Evolutionary conservation across 1,140 invertebrate genomes (phyloP).

Genomic region (Glomeris maerens): DNA sequence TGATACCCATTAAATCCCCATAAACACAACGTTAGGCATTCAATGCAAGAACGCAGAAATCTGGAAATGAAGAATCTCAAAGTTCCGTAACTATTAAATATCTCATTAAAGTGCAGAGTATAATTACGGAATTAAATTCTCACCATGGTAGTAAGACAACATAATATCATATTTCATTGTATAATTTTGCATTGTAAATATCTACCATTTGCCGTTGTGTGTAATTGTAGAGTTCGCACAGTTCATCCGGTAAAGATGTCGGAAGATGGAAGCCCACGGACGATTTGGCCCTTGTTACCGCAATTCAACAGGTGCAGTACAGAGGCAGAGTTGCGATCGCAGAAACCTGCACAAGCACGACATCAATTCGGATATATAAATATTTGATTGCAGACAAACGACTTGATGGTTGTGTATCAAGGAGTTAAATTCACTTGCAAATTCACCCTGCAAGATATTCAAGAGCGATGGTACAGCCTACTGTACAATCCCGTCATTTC

Average conservation of each 20-base stretch:
- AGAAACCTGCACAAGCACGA: neutral
- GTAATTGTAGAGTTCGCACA: conserved; percentile 5
- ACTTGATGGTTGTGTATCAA: conserved; percentile 68
- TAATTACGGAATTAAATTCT: too few species aligned
- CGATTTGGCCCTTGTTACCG: conserved; percentile 82
- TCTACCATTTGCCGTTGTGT: too few species aligned
- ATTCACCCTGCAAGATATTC: conserved; percentile 84
- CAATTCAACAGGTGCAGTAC: conserved; percentile 71
- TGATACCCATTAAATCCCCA: too few species aligned
- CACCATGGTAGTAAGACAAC: too few species aligned
- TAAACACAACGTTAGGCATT: too few species aligned
- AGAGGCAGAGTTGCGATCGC: too few species aligned
- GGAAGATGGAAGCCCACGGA: conserved; percentile 95
- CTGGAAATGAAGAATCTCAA: too few species aligned
- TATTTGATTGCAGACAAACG: conserved; percentile 55
- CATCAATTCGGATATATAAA: neutral
- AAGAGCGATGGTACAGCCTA: conserved; percentile 88
- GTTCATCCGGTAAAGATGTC: conserved; percentile 50
- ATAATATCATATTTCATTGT: too few species aligned
- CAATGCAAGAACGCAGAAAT: too few species aligned
- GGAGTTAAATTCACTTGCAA: conserved; percentile 92
- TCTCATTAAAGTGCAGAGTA: too few species aligned
- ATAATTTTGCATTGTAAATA: too few species aligned
- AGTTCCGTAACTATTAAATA: too few species aligned
- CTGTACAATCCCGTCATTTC: conserved; percentile 70